Conservation (phyloP, 2,888 invertebrate genomes). For the Amblyjoppa fuscipennis region DNA sequence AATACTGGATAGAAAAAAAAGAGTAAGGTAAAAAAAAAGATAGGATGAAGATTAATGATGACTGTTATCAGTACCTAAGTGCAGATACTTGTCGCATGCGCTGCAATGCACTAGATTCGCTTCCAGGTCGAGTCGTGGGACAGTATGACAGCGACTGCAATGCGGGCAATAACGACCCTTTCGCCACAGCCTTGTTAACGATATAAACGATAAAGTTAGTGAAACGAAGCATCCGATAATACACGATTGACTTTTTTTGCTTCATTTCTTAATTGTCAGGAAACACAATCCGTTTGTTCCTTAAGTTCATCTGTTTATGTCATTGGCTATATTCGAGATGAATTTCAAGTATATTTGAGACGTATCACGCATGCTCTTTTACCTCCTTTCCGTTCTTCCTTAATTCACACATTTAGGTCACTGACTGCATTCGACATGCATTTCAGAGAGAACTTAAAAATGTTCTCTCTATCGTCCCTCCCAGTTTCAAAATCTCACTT, state of each 20-base stretch:
- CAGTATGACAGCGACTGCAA: conserved; percentile 90
- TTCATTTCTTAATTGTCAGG: conserved; percentile 65
- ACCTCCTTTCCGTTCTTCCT: neutral
- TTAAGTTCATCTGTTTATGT: conserved; percentile 64
- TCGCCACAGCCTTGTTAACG: conserved; percentile 88
- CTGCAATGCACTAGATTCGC: conserved; percentile 85
- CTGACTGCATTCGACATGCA: too few species aligned
- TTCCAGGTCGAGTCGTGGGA: conserved; percentile 89
- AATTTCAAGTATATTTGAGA: neutral
- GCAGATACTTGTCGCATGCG: conserved; percentile 86
- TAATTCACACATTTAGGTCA: too few species aligned
- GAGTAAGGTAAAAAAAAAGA: conserved; percentile 11
- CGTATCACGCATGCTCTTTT: neutral
- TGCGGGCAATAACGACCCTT: conserved; percentile 91
- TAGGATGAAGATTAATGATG: conserved; percentile 77
- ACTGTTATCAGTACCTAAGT: conserved; percentile 85
- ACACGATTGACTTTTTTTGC: conserved; percentile 21
- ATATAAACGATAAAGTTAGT: conserved; percentile 74
- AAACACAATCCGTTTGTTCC: conserved; percentile 75
- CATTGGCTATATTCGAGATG: neutral
- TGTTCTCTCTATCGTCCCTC: neutral
- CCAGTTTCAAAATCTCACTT: too few species aligned
- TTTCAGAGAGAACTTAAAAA: neutral
- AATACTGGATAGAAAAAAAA: neutral
- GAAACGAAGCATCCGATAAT: conserved; percentile 56